Evolutionary conservation across 2,797 vertebrate species (phyloP), one percentile per base, ranked within the genome.

Genomic region (Diglossa cyanea): DNA sequence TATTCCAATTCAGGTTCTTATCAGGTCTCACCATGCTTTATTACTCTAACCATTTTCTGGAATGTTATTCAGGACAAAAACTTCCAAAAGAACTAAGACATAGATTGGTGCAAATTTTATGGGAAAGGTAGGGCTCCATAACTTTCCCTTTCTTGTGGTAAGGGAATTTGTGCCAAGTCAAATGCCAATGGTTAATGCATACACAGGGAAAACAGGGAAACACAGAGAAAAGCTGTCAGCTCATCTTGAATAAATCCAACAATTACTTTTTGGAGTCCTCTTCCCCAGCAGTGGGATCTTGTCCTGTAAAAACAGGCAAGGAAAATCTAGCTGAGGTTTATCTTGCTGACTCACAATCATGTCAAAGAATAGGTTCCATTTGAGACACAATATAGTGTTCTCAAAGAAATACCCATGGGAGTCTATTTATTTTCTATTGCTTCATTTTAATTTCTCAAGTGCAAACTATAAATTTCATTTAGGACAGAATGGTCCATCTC

Each of bases 161-260:
- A 63, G 9, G 13, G 17, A 75, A 61, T 6, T 24, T 70, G 17
- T 66, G 9, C 30, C 24, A 88, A 71, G 13, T 10, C 31, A 63
- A 62, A 23, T 30, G 15, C 13, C 9, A 48, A 9, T 4, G 2
- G 11, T 7, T 13, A 31, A 25, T 3, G 2, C 17, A 40, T 5
- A 50, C 17, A 53, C 28, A 44, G 28, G 5, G 19, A 33, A 55
- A 75, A 35, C 6, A 62, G 7, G 7, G 21, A 66, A 50, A 62
- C 10, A 40, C 13, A 33, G 39, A 4, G 13, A 68, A 72, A 62
- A 68, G 6, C 14, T 53, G 7, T 23, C 45, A 68, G 31, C 5
- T 14, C 4, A 5, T 33, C 40, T 48, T 58, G 5, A 10, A 71
- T 66, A 74, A 84, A 62, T 37, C 10, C 28, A 60, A 8, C 18